Evolutionary conservation across 2,888 invertebrate species (phyloP).

Genomic region (Apotomis turbidana): DNA sequence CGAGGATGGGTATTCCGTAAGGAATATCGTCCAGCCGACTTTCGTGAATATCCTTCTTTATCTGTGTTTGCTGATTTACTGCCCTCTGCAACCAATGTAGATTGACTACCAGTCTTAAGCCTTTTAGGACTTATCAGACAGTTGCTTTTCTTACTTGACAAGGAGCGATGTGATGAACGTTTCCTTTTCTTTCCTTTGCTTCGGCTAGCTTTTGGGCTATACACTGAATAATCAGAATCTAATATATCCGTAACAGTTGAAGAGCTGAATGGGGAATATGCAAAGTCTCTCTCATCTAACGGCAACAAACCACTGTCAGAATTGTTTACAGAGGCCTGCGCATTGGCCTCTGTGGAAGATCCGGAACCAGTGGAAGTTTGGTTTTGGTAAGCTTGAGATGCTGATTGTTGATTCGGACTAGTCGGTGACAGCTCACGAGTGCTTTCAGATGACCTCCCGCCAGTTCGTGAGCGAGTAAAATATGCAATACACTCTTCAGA

Average conservation of each 20-base stretch:
- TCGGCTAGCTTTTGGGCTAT: slow-evolving; percentile 73
- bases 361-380: slow-evolving; percentile 59
- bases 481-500: slow-evolving; percentile 76
- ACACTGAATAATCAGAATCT: slow-evolving; percentile 80
- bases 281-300: slow-evolving; percentile 79
- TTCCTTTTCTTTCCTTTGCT: slow-evolving; percentile 79
- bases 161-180: slow-evolving; percentile 55
- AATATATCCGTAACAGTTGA: slow-evolving; percentile 77
- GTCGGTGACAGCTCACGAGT: slow-evolving; percentile 67
- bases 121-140: slow-evolving; percentile 71
- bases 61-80: slow-evolving; percentile 53
- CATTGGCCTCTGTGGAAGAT: slow-evolving; percentile 52
- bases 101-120: slow-evolving; percentile 82
- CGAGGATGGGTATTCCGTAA: slow-evolving; percentile 66
- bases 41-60: slow-evolving; percentile 52
- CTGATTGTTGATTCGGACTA: slow-evolving; percentile 58
- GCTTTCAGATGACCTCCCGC: slow-evolving; percentile 76
- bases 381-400: slow-evolving; percentile 56
- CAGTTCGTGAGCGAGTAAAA: slow-evolving; percentile 79
- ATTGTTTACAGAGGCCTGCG: slow-evolving; percentile 54
- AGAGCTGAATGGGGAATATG: slow-evolving; percentile 80
- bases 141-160: slow-evolving; percentile 71
- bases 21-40: slow-evolving; percentile 51
- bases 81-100: slow-evolving; percentile 62
- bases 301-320: slow-evolving; percentile 77